phyloP scores from a whole-genome alignment of 2,797 vertebrate species.

The Gambusia yucatana region DNA sequence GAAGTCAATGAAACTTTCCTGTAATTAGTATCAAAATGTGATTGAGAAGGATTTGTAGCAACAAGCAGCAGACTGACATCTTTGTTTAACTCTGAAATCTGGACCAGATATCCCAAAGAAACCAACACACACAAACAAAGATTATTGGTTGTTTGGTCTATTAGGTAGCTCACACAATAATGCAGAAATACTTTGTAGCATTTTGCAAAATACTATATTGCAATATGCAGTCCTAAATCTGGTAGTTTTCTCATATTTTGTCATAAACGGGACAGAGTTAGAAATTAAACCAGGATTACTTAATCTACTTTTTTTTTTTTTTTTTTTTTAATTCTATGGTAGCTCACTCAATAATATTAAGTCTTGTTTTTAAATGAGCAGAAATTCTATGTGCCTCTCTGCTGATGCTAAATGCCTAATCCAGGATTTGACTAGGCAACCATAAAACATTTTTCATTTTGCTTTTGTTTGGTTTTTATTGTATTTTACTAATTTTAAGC shows the following conservation, averaged over 20 bases:
- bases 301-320: background rate
- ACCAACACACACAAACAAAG: too few relatives aligned
- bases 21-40: constrained; percentile 29
- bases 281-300: too few relatives aligned
- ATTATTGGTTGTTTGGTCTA: background rate
- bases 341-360: background rate
- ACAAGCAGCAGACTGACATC: background rate
- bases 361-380: background rate
- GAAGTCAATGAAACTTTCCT: constrained; percentile 22
- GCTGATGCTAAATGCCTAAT: background rate
- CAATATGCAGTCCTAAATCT: too few relatives aligned
- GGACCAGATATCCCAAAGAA: background rate
- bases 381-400: background rate
- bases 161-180: background rate
- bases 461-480: background rate
- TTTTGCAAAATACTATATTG: too few relatives aligned
- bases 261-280: too few relatives aligned
- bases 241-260: too few relatives aligned
- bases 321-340: background rate
- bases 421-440: background rate
- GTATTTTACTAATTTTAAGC: too few relatives aligned
- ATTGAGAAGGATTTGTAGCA: constrained; percentile 24
- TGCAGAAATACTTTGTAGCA: too few relatives aligned
- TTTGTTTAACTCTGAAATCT: background rate
- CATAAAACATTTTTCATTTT: background rate